phyloP scores from a whole-genome alignment of 2,888 invertebrate genomes.

The Pocota personata region DNA sequence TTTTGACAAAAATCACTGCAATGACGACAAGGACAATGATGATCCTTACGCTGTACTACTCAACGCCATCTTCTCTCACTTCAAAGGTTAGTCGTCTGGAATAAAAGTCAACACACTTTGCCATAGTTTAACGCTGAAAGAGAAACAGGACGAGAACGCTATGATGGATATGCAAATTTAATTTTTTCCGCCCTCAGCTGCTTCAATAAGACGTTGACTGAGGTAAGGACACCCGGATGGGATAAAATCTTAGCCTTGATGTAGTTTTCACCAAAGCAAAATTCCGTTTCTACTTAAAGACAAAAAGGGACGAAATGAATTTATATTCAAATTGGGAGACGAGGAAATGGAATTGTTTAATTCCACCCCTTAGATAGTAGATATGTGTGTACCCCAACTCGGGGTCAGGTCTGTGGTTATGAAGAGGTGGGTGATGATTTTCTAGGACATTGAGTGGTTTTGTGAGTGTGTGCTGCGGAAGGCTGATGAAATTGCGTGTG shows the following conservation, averaged over 20 bases:
- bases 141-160: not conserved
- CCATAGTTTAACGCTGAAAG: constrained; percentile 14
- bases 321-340: constrained; percentile 59
- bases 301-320: constrained; percentile 50
- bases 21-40: constrained; percentile 41
- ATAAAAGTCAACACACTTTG: constrained; percentile 66
- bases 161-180: constrained; percentile 67
- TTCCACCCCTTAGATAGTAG: constrained; percentile 8
- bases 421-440: constrained; percentile 2
- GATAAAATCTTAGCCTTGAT: constrained; percentile 43
- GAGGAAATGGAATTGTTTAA: constrained; percentile 47
- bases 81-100: constrained; percentile 57
- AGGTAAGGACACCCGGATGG: constrained; percentile 32
- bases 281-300: constrained; percentile 28
- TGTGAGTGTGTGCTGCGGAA: not conserved
- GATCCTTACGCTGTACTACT: constrained; percentile 25
- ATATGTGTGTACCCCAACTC: not conserved
- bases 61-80: constrained; percentile 12
- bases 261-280: constrained; percentile 13
- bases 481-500: constrained; percentile 6
- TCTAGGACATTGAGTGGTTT: constrained; percentile 17
- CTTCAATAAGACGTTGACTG: constrained; percentile 51
- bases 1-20: constrained; percentile 44
- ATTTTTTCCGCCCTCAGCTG: constrained; percentile 36
- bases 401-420: not conserved